phyloP scores from a whole-genome alignment of 2,113 vertebrate species.

The Circaetus cinerascens region DNA sequence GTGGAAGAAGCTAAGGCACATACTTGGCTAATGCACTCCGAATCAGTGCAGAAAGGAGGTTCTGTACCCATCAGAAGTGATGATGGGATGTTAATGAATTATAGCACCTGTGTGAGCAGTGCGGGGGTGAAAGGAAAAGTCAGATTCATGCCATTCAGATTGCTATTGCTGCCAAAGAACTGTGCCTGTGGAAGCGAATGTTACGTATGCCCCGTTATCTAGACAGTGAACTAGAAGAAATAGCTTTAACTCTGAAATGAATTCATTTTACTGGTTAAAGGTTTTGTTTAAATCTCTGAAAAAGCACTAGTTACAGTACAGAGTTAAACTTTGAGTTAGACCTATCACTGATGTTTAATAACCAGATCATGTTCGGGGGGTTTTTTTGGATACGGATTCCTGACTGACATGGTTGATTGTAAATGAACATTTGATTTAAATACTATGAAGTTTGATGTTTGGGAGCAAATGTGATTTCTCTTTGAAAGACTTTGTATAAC shows the following conservation, averaged over 20 bases:
- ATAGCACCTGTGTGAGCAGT: accelerated
- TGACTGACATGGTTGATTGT: neutral
- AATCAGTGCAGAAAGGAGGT: neutral
- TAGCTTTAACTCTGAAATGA: neutral
- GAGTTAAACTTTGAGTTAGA: neutral
- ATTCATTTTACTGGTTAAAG: neutral
- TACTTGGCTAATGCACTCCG: neutral
- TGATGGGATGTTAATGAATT: neutral
- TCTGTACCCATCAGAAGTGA: neutral
- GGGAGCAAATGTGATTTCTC: neutral
- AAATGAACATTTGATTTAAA: neutral
- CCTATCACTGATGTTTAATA: neutral
- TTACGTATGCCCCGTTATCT: accelerated
- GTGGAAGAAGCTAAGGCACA: neutral
- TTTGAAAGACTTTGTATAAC: neutral
- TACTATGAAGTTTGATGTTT: neutral
- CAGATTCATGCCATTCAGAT: neutral
- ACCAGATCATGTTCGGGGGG: neutral
- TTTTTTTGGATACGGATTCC: neutral
- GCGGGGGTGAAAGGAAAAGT: neutral
- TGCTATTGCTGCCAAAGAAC: neutral
- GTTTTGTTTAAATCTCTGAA: neutral
- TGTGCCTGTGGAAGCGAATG: neutral
- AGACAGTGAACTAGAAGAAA: neutral
- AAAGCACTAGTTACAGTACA: neutral